phyloP scores from a whole-genome alignment of 1,140 invertebrate species.

The Bactericera cockerelli region DNA sequence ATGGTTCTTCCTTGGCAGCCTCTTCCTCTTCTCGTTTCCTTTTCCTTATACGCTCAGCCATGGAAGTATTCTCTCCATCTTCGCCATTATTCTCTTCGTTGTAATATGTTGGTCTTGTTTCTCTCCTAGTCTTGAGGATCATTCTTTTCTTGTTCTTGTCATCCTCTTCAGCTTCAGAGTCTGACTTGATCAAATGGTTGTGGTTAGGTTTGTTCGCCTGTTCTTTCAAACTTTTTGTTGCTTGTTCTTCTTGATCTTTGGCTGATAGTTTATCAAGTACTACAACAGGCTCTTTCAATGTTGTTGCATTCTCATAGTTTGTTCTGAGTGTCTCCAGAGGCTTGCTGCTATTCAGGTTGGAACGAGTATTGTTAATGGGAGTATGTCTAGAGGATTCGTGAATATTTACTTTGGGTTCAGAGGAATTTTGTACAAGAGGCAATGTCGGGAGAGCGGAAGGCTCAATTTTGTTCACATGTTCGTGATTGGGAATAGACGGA shows the following conservation, averaged over 20 bases:
- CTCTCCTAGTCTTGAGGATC: background rate
- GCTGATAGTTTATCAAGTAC: background rate
- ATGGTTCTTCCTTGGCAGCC: constrained; percentile 9
- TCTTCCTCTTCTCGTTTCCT: constrained; percentile 1
- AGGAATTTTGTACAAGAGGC: too few relatives aligned
- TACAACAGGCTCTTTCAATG: background rate
- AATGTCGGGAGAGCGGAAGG: background rate
- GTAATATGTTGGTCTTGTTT: constrained; percentile 12
- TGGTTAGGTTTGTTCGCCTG: background rate
- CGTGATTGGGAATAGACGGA: background rate
- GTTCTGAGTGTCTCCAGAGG: background rate
- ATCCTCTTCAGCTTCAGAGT: background rate
- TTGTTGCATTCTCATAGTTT: background rate
- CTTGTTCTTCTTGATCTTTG: constrained; percentile 7
- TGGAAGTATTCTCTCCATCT: background rate
- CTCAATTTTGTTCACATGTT: background rate
- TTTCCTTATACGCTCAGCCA: background rate
- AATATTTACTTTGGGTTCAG: too few relatives aligned
- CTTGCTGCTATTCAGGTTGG: background rate
- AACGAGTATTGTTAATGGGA: background rate
- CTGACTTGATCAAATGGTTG: background rate
- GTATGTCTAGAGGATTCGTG: background rate
- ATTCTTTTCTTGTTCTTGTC: background rate
- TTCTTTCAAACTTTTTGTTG: background rate
- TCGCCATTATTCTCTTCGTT: constrained; percentile 5